A percentile compares a stretch with the other conserved stretches of the same genome.
Evolutionary conservation across 2,797 vertebrate species (phyloP).

Genomic region (Lutjanus campechanus): DNA sequence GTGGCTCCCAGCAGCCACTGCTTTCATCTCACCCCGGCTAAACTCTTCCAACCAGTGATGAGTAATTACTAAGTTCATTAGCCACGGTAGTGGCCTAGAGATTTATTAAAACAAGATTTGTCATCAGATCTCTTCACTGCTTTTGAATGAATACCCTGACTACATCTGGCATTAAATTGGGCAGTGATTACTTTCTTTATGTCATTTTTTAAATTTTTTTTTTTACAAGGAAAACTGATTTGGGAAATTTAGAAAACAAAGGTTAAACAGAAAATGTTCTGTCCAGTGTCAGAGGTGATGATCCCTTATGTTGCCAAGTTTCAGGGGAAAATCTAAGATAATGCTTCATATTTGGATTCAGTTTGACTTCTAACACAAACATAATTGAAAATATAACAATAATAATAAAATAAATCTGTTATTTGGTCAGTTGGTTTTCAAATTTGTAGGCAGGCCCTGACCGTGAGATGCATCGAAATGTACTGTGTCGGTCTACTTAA

Average conservation of each 20-base stretch:
- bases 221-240: no score
- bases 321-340: neutral
- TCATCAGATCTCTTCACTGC: constrained; percentile 67
- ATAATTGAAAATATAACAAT: no score
- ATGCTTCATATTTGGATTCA: neutral
- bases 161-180: constrained; percentile 25
- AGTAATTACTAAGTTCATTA: constrained; percentile 92
- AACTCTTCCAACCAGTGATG: constrained; percentile 85
- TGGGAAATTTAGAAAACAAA: neutral
- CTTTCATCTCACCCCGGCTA: constrained; percentile 81
- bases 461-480: neutral
- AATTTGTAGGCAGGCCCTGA: neutral
- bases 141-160: constrained; percentile 62
- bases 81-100: constrained; percentile 78
- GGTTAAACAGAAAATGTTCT: constrained; percentile 23
- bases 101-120: constrained; percentile 84
- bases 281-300: constrained; percentile 3
- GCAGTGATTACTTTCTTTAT: constrained; percentile 2
- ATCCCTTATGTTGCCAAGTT: neutral
- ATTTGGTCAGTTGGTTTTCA: neutral
- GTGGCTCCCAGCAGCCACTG: constrained; percentile 86
- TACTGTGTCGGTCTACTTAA: neutral
- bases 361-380: neutral
- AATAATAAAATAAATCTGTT: neutral
- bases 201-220: no score